These are phyloP conservation scores for Lates japonicus DNA, from an alignment of 2,797 vertebrate species.

Conservation along the genomic window DNA sequence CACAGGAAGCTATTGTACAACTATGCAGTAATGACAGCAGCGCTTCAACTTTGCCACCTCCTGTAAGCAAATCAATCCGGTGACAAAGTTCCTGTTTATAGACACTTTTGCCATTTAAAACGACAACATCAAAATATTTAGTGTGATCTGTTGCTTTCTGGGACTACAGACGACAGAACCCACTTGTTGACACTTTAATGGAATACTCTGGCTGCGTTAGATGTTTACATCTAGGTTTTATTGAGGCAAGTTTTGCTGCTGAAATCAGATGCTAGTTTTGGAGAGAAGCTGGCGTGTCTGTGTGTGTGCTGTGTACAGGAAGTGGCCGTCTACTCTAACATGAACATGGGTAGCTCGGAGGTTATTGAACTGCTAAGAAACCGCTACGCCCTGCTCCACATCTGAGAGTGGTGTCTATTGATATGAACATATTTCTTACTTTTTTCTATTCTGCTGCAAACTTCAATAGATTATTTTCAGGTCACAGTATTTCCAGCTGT, in stretches of 20 bases:
- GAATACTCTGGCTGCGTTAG: neutral
- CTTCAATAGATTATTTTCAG: too few species aligned
- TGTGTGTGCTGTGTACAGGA: constrained; percentile 23
- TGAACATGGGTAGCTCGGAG: neutral
- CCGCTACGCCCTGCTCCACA: too few species aligned
- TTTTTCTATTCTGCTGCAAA: too few species aligned
- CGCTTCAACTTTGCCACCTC: neutral
- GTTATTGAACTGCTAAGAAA: neutral
- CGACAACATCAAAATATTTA: constrained; percentile 27
- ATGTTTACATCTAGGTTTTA: constrained; percentile 21
- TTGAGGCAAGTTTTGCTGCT: neutral
- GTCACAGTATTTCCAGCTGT: neutral
- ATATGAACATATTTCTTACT: neutral
- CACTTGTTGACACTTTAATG: neutral
- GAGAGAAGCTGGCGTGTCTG: neutral
- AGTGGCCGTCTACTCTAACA: constrained; percentile 8
- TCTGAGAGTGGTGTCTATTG: neutral
- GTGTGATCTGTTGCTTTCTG: constrained; percentile 5
- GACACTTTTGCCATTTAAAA: constrained; percentile 14
- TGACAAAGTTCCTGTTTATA: neutral
- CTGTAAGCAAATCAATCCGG: neutral
- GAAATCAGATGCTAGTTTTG: constrained; percentile 41
- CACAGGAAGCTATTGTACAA: neutral
- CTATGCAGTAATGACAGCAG: too few species aligned
- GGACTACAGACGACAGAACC: neutral